Evolutionary conservation across 2,113 vertebrate species (phyloP).

Genomic region (Peromyscus maniculatus): DNA sequence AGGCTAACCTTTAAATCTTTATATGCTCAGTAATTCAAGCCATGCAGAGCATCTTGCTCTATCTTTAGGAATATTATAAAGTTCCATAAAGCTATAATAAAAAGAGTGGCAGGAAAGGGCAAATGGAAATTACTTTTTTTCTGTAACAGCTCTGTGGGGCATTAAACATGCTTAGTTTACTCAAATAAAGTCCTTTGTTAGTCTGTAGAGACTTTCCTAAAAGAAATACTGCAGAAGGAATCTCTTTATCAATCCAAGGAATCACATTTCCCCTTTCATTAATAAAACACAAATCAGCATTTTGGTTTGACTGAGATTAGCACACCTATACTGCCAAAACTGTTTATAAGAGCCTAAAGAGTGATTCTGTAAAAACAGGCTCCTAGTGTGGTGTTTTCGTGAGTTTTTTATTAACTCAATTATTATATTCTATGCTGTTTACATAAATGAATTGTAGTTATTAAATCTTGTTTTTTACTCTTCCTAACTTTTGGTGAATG

Average conservation of each 20-base stretch:
- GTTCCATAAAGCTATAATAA: slow-evolving; percentile 82
- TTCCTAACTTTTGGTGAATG: not conserved
- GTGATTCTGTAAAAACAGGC: not conserved
- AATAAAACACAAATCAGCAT: slow-evolving; percentile 68
- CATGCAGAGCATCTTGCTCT: slow-evolving; percentile 81
- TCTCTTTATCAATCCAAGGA: slow-evolving; percentile 54
- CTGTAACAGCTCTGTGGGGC: slow-evolving; percentile 73
- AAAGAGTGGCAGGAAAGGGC: slow-evolving; percentile 83
- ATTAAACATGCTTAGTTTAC: slow-evolving; percentile 60
- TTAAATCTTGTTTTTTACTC: not conserved
- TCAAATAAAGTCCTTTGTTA: slow-evolving; percentile 61
- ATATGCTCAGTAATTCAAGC: slow-evolving; percentile 81
- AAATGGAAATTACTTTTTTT: slow-evolving; percentile 82
- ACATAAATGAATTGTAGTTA: slow-evolving; percentile 57
- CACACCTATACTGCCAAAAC: not conserved
- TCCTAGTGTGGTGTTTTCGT: not conserved
- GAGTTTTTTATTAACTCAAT: not conserved
- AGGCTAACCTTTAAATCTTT: slow-evolving; percentile 88
- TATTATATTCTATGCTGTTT: not conserved
- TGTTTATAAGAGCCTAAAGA: slow-evolving; percentile 39
- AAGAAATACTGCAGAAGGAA: slow-evolving; percentile 63
- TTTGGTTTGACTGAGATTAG: slow-evolving; percentile 32
- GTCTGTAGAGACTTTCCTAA: slow-evolving; percentile 6
- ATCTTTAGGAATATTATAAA: slow-evolving; percentile 85
- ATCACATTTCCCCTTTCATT: slow-evolving; percentile 51